phyloP scores from a whole-genome alignment of 2,113 vertebrate species.

The Cathartes aura region DNA sequence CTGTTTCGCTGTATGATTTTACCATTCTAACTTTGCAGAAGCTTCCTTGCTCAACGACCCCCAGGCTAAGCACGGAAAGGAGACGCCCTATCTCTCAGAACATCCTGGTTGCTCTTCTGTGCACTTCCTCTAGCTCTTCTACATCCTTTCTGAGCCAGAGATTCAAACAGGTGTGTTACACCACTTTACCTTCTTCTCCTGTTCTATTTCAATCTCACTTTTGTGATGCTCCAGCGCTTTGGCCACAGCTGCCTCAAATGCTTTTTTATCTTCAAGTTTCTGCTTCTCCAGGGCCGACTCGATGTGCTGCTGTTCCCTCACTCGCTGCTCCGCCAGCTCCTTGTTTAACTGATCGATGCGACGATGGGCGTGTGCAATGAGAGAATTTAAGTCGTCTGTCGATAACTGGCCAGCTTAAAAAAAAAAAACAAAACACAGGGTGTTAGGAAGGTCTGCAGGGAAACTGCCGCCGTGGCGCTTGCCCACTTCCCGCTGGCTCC shows the following conservation, averaged over 20 bases:
- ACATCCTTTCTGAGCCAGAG: background rate
- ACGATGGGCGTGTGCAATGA: conserved; percentile 94
- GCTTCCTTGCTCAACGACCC: background rate
- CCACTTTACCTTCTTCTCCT: conserved; percentile 87
- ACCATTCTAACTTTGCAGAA: background rate
- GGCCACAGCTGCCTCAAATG: conserved; percentile 80
- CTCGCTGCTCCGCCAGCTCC: conserved; percentile 90
- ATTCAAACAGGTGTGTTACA: fast-evolving
- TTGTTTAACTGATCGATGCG: conserved; percentile 93
- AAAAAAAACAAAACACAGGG: background rate
- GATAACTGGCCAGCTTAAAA: conserved; percentile 86
- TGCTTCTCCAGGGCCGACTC: conserved; percentile 88
- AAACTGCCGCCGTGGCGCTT: fast-evolving
- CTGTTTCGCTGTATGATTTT: fast-evolving
- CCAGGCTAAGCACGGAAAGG: background rate
- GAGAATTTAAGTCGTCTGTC: conserved; percentile 88
- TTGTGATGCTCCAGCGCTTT: conserved; percentile 84
- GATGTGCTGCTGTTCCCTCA: conserved; percentile 89
- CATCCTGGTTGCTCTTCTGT: background rate
- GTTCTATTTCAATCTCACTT: conserved; percentile 83
- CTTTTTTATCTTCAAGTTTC: conserved; percentile 86
- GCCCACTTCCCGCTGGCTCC: background rate
- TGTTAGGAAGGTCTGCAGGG: background rate
- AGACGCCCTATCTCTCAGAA: background rate
- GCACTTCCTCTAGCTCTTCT: background rate